Evolutionary conservation across 2,113 vertebrate species (phyloP), one percentile per base, ranked within the genome.

Genomic region (Corapipo altera): DNA sequence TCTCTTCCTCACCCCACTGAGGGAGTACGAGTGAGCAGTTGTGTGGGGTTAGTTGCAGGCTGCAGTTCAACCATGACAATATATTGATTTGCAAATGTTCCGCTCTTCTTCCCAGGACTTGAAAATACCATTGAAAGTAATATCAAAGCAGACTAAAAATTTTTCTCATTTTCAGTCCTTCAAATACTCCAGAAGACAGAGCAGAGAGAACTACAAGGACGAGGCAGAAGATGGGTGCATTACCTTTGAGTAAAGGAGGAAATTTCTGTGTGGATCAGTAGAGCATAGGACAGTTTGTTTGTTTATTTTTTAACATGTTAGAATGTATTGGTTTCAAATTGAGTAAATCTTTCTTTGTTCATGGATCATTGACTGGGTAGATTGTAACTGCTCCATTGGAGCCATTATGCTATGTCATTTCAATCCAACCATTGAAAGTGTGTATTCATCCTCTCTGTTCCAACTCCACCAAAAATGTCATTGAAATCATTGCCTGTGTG

Each of bases 351-450:
- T 95, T 95, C 92, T 96, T 93, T 62, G 70, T 89, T 96, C 86
- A 91, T 96, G 94, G 95, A 85, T 94, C 86, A 92, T 93, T 96
- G 96, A 91, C 54, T 96, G 70, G 44, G 92, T 78, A 96, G 59
- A 95, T 95, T 95, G 88, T 78, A 94, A 95, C 41, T 62, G 57
- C 85, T 89, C 52, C 79, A 81, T 82, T 91, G 90, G 85, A 64
- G 20, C 61, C 52, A 82, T 96, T 97, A 96, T 59, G 59, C 41
- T 84, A 92, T 44, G 37, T 95, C 77, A 44, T 95, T 95, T 96
- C 88, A 92, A 46, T 91, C 80, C 89, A 94, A 41, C 79, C 43
- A 93, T 3, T 86, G 77, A 90, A 71, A 90, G 43, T 41, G 12
- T 74, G 32, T 32, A 39, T 43, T 91, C 54, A 96, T 62, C 32